Conservation (phyloP, 2,888 invertebrate genomes). For the Ectemnius cavifrons region DNA sequence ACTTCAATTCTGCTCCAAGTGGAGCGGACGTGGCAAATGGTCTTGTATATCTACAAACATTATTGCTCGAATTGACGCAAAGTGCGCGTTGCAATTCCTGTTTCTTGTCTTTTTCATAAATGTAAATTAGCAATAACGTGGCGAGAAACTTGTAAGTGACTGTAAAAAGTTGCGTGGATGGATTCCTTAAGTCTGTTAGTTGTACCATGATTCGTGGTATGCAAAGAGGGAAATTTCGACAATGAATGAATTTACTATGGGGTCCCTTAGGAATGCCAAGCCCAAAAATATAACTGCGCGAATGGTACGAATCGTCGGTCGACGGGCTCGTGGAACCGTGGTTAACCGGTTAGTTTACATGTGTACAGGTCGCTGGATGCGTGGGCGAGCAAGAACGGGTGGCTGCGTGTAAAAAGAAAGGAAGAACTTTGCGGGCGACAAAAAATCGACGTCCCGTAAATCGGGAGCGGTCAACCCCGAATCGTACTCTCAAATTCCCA, state of each 20-base stretch:
- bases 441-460: conserved; percentile 31
- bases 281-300: conserved; percentile 34
- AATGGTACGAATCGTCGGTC: conserved; percentile 42
- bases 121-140: not conserved
- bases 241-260: conserved; percentile 36
- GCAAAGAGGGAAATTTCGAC: not conserved
- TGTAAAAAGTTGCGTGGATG: too few relatives aligned
- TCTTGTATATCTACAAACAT: conserved; percentile 45
- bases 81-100: conserved; percentile 28
- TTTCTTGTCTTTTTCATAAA: conserved; percentile 21
- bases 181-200: too few relatives aligned
- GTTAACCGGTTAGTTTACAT: conserved; percentile 66
- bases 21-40: conserved; percentile 66
- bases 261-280: conserved; percentile 27
- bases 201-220: too few relatives aligned
- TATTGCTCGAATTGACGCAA: conserved; percentile 1
- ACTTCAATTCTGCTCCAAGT: conserved; percentile 61
- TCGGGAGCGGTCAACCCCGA: too few relatives aligned
- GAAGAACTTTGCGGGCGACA: conserved; percentile 31
- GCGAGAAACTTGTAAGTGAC: too few relatives aligned
- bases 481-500: too few relatives aligned
- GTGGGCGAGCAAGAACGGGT: conserved; percentile 62
- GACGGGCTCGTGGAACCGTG: conserved; percentile 38
- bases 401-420: conserved; percentile 50
- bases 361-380: conserved; percentile 59